Evolutionary conservation across 2,888 invertebrate genomes (phyloP).

Genomic region (Vesta saturnalis): DNA sequence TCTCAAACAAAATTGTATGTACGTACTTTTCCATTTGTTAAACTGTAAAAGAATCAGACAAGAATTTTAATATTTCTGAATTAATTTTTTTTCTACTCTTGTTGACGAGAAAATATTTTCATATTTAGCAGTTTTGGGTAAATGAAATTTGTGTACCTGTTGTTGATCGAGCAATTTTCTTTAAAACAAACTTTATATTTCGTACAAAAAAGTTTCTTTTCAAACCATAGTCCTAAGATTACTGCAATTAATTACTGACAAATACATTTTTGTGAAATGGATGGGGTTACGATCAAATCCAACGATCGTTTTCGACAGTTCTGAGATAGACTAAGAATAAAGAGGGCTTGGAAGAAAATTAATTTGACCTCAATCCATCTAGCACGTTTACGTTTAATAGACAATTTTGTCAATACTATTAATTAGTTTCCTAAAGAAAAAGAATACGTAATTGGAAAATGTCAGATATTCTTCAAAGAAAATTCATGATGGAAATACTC

Average conservation of each 20-base stretch:
- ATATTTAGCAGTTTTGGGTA: too few species aligned
- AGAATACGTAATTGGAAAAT: not conserved
- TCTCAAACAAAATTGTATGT: constrained; percentile 1
- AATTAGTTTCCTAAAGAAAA: not conserved
- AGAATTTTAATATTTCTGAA: not conserved
- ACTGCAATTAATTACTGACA: constrained; percentile 2
- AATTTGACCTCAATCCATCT: constrained; percentile 2
- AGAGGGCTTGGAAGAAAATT: constrained; percentile 6
- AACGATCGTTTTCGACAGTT: constrained; percentile 3
- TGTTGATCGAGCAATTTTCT: not conserved
- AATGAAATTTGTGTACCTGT: not conserved
- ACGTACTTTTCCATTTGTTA: constrained; percentile 1
- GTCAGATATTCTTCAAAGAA: not conserved
- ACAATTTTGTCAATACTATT: not conserved
- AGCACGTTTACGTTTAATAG: constrained; percentile 9
- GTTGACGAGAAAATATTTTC: too few species aligned
- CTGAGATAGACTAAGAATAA: not conserved
- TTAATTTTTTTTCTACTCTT: not conserved
- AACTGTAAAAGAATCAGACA: not conserved
- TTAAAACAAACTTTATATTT: too few species aligned
- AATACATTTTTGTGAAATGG: not conserved
- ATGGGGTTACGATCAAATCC: not conserved
- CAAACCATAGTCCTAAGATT: too few species aligned
- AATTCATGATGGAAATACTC: not conserved
- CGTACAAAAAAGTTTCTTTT: not conserved